Evolutionary conservation across 2,113 vertebrate species (phyloP), one percentile per base, ranked within the genome.

Genomic region (Myanophis thanlyinensis): DNA sequence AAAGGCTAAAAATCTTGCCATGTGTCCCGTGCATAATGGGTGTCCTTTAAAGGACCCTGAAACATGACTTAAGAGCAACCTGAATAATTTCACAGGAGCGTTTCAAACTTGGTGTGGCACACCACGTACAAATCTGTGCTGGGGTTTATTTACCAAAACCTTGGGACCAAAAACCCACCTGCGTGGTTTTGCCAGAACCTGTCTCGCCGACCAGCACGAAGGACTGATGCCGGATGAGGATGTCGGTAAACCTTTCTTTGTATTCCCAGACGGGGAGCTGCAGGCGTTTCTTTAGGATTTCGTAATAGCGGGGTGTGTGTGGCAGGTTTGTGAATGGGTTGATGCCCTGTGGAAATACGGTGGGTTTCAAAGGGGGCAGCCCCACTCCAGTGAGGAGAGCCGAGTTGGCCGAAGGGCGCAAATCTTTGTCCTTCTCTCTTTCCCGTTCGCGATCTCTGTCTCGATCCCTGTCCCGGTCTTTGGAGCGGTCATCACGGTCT

Each of bases 231-330:
- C 98, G 98, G 90, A 98, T 97, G 94, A 99, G 97, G 96, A 99
- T 99, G 94, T 99, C 98, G 0, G 97, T 98, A 97, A 99, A 99
- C 73, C 98, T 98, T 95, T 99, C 98, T 93, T 98, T 99, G 96
- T 99, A 99, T 95, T 99, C 99, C 98, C 98, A 99, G 53, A 99
- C 99, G 20, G 99, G 99, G 94, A 99, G 98, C 6, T 98, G 98
- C 90, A 99, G 98, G 20, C 99, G 97, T 94, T 99, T 99, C 97
- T 99, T 99, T 92, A 99, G 97, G 97, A 99, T 99, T 89, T 99
- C 99, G 44, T 99, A 98, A 92, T 98, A 99, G 85, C 99, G 98
- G 20, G 98, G 98, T 1, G 99, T 99, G 96, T 99, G 99, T 11
- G 98, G 98, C 87, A 99, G 97, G 95, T 98, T 99, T 96, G 99